Base-by-base conservation (phyloP, 2,113 vertebrate species). In the Mirza zaza region DNA sequence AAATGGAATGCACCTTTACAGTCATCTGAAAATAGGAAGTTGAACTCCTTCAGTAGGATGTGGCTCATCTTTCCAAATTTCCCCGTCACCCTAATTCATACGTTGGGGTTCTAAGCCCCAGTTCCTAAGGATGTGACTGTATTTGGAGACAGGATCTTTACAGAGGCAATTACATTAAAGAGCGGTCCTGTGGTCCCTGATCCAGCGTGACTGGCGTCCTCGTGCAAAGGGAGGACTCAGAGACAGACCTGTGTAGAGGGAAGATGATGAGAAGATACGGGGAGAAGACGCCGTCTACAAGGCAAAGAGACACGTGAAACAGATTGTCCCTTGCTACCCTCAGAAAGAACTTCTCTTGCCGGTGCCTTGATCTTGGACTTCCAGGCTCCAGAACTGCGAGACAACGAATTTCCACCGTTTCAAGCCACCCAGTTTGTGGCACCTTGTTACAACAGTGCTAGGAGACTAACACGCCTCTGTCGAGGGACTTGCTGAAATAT, bases 41-140 rank as follows among this genome's bases (percentile, higher is more conserved):
- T 36, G 42, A 70, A 79, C 25, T 59, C 29, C 71, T 76, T 76
- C 25, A 11, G 14, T 18, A 39, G 14, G 7, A 13, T 3, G 42
- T 0, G 10, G 65, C 48, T 68, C 13, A n/a, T 67, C 91, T 68
- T 61, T 67, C 32, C 29, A 89, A 57, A 17, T 14, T 80, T 61
- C 63, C 42, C 34, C 27, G 0, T 45, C 9, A 39, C 4, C 57
- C 12, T 9, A 14, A 7, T 29, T 63, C 48, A 8, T 0, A 9
- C 14, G 55, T 12, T 34, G 34, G 15, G 29, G 12, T 34, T 59
- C 42, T 76, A 68, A 61, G 7, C 5, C 13, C n/a, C 6, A 15
- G 42, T 29, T 65, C 45, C 80, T 27, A 11, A 14, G 14, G 34
- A 27, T 3, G 3, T 36, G 77, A 59, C 25, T 48, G 8, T 52